Evolutionary conservation across 2,113 vertebrate species (phyloP).

Genomic region (Hassar affinis): DNA sequence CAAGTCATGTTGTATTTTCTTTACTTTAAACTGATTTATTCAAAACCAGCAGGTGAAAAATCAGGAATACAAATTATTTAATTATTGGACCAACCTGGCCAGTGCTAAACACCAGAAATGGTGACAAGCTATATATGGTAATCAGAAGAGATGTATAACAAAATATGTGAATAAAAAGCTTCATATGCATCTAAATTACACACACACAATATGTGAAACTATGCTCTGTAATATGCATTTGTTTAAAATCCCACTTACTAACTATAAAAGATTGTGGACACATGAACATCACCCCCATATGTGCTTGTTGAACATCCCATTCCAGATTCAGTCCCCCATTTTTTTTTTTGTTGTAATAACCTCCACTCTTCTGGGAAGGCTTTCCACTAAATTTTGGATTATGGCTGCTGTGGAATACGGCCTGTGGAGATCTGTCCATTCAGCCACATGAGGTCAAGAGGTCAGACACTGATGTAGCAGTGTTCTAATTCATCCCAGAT

Average conservation of each 20-base stretch:
- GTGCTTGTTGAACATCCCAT: neutral
- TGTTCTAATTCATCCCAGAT: too few species aligned
- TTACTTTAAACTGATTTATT: neutral
- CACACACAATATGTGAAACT: neutral
- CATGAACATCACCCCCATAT: neutral
- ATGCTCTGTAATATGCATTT: neutral
- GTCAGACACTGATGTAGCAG: neutral
- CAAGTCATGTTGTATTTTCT: constrained; percentile 2
- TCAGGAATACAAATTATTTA: neutral
- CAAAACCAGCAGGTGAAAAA: neutral
- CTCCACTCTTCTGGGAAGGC: neutral
- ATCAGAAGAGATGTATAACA: neutral
- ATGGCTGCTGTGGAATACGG: neutral
- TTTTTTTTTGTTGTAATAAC: neutral
- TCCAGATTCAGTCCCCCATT: neutral
- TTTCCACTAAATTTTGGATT: neutral
- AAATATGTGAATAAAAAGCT: too few species aligned
- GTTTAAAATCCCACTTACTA: neutral
- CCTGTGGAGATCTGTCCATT: neutral
- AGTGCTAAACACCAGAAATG: neutral
- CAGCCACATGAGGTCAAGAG: neutral
- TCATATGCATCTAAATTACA: too few species aligned
- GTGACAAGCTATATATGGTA: neutral
- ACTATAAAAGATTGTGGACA: neutral
- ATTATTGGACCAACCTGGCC: neutral